Evolutionary conservation across 2,888 invertebrate species (phyloP), one percentile per base, ranked within the genome.

Genomic region (Salticus scenicus): DNA sequence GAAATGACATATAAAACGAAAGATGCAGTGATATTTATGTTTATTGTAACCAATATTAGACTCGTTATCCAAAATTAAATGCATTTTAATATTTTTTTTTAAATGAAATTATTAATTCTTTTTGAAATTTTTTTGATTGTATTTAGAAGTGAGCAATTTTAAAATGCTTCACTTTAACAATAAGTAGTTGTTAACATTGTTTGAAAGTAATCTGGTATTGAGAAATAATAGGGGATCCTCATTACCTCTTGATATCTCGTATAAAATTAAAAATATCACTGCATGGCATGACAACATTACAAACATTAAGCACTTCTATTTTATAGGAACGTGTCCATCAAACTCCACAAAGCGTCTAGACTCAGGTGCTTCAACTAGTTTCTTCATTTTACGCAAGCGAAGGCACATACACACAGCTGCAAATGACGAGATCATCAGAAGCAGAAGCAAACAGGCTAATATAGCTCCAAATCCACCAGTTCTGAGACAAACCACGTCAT

Each of bases 391-490:
- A 10, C 47, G 37, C 63, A 72, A 57, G 10, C 77, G 71, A 1
- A 57, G 17, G 12, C 81, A 76, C 57, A 87, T 66, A 28, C 72
- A 81, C 2, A 72, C 37, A 7, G 76, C 28, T 12, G 28, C 27
- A 10, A 63, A 41, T 5, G 71, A 66, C 2, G 76, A 28, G 17
- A 74, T 0, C 4, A 80, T 63, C 4, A 86, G 28, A 0, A 86
- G 20, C 7, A 75, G 17, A 7, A 86, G 33, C 5, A 81, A 12
- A 14, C 70, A 47, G 4, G 80, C 33, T 28, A 75, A 47, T 0
- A 81, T 67, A 1, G 80, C 86, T 1, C 76, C 80, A 51, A 86
- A 86, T 20, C 86, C 86, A n/a, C 57, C 71, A 0, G 66, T 76
- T 37, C 67, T 30, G 20, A 86, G 28, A 47, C 86, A 86, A 0